A percentile compares a stretch with the other conserved stretches of the same genome.
These are phyloP conservation scores for Campopleginae sp. DNA, from an alignment of 2,888 invertebrate genomes.

Conservation along the genomic window DNA sequence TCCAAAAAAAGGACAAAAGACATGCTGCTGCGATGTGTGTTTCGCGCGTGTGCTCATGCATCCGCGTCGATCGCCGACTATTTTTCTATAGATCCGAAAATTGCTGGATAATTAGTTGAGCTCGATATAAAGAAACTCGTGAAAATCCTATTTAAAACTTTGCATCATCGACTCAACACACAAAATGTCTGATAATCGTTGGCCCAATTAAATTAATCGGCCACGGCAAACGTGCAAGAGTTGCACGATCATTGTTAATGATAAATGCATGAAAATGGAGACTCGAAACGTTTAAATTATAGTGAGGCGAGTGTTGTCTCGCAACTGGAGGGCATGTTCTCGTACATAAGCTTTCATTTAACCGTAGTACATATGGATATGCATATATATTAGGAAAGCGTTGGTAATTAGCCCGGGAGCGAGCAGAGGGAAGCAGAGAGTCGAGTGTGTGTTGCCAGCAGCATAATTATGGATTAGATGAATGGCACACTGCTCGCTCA, in stretches of 20 bases:
- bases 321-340: conserved; percentile 15
- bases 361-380: conserved; percentile 14
- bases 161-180: too few species aligned
- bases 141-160: not conserved
- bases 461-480: conserved; percentile 80
- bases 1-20: not conserved
- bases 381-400: conserved; percentile 50
- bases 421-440: conserved; percentile 42
- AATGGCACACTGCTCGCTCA: conserved; percentile 73
- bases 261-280: conserved; percentile 24
- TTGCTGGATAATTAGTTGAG: not conserved
- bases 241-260: conserved; percentile 2
- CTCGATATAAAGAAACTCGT: not conserved
- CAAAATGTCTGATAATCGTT: not conserved
- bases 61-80: too few species aligned
- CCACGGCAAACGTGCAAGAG: not conserved
- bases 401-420: conserved; percentile 61
- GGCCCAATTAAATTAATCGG: conserved; percentile 3
- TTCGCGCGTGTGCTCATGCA: too few species aligned
- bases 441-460: conserved; percentile 71
- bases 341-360: conserved; percentile 45
- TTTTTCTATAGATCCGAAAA: too few species aligned
- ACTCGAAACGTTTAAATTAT: conserved; percentile 12
- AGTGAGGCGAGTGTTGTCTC: not conserved
- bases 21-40: not conserved